Percentiles rank a stretch among this genome's conserved stretches.
phyloP scores from a whole-genome alignment of 92 coral and sea anemone genomes.

The Chrysogorgia sp. region DNA sequence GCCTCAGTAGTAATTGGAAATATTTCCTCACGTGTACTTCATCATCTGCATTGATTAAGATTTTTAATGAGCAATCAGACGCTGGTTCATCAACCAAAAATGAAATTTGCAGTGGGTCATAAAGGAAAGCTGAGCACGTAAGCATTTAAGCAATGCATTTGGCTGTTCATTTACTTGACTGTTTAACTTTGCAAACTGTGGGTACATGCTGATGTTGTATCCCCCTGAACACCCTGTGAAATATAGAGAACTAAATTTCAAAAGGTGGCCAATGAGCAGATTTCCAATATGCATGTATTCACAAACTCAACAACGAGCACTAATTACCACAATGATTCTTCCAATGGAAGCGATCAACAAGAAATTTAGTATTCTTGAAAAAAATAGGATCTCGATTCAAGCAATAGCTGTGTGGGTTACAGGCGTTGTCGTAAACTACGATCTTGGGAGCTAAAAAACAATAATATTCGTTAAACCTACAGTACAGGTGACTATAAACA shows the following conservation, averaged over 20 bases:
- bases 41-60: too few relatives aligned
- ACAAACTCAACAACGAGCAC: too few relatives aligned
- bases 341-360: neutral
- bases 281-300: too few relatives aligned
- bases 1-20: too few relatives aligned
- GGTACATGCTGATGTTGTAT: neutral
- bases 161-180: slow-evolving; percentile 1
- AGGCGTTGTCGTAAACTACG: neutral
- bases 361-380: neutral
- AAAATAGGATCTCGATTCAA: neutral
- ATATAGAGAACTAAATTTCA: neutral
- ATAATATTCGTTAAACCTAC: too few relatives aligned
- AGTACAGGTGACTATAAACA: too few relatives aligned
- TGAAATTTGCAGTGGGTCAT: neutral
- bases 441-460: neutral
- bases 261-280: too few relatives aligned
- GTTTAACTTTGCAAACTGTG: neutral
- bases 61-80: too few relatives aligned
- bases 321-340: neutral
- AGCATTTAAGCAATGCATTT: neutral
- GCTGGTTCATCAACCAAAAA: neutral
- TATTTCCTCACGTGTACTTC: too few relatives aligned
- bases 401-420: neutral
- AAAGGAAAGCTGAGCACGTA: neutral
- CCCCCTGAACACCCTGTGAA: slow-evolving; percentile 3